phyloP scores from a whole-genome alignment of 2,888 invertebrate genomes.

The Tachina lurida region DNA sequence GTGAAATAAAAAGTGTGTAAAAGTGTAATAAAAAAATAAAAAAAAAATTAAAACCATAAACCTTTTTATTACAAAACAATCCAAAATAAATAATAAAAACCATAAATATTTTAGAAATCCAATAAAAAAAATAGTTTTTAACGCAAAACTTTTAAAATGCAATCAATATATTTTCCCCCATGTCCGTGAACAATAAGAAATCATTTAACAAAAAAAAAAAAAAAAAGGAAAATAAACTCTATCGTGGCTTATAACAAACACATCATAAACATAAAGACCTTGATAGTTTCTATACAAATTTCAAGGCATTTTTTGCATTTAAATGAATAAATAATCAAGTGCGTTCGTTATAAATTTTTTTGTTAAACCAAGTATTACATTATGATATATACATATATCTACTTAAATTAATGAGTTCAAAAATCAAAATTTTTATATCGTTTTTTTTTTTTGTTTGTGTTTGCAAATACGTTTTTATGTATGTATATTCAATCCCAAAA shows the following conservation, averaged over 20 bases:
- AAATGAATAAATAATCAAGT: slow-evolving; percentile 49
- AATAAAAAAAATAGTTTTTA: slow-evolving; percentile 30
- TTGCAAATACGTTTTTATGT: slow-evolving; percentile 10
- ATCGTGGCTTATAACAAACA: slow-evolving; percentile 52
- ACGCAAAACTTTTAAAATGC: slow-evolving; percentile 7
- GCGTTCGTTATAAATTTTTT: slow-evolving; percentile 45
- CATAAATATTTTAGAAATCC: slow-evolving; percentile 11
- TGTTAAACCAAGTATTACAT: slow-evolving; percentile 36
- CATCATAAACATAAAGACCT: slow-evolving; percentile 20
- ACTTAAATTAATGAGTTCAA: slow-evolving; percentile 49
- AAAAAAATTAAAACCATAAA: too few species aligned
- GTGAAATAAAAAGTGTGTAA: too few species aligned
- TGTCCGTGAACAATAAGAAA: slow-evolving; percentile 31
- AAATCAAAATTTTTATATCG: slow-evolving; percentile 49
- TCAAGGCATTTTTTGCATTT: slow-evolving; percentile 37
- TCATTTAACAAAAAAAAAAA: too few species aligned
- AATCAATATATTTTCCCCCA: slow-evolving; percentile 20
- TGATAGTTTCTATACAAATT: slow-evolving; percentile 38
- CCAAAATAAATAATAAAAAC: neutral
- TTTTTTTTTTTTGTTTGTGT: neutral
- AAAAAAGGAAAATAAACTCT: slow-evolving; percentile 29
- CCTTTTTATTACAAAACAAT: slow-evolving; percentile 2
- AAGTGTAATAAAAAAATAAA: too few species aligned
- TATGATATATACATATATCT: neutral
- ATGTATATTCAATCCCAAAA: slow-evolving; percentile 1